Evolutionary conservation across 2,797 vertebrate species (phyloP).

Genomic region (Cichlasoma orientale): DNA sequence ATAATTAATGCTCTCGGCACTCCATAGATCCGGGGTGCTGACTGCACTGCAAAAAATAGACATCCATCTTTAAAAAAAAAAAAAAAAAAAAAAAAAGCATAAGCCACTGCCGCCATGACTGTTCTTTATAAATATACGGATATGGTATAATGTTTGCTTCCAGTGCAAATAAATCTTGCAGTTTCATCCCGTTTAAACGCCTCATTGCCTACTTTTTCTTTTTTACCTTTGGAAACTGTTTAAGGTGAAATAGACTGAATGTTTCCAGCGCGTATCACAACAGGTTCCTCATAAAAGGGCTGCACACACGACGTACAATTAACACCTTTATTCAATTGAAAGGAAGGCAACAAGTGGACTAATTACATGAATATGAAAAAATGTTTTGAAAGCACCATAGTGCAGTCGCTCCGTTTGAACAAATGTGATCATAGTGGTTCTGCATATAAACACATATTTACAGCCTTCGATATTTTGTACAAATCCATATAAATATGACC

Average conservation of each 20-base stretch:
- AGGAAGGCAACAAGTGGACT: slow-evolving; percentile 80
- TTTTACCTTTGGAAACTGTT: background rate
- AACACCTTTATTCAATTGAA: slow-evolving; percentile 83
- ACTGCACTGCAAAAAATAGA: slow-evolving; percentile 31
- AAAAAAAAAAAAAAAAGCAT: too few relatives aligned
- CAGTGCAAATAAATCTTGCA: background rate
- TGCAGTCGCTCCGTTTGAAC: slow-evolving; percentile 74
- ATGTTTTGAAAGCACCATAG: slow-evolving; percentile 68
- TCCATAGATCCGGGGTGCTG: slow-evolving; percentile 55
- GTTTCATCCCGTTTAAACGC: background rate
- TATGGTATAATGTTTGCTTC: background rate
- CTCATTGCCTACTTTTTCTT: too few relatives aligned
- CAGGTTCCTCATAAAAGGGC: slow-evolving; percentile 39
- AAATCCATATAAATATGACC: slow-evolving; percentile 88
- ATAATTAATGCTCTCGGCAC: slow-evolving; percentile 71
- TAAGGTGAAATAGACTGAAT: background rate
- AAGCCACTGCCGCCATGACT: background rate
- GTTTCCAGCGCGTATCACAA: background rate
- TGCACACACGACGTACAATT: slow-evolving; percentile 70
- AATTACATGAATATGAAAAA: slow-evolving; percentile 81
- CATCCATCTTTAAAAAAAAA: background rate
- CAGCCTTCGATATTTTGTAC: slow-evolving; percentile 85
- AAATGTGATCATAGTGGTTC: slow-evolving; percentile 84
- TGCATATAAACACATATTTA: slow-evolving; percentile 86
- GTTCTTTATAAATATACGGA: background rate